Evolutionary conservation across 2,797 vertebrate species (phyloP), one percentile per base, ranked within the genome.

Genomic region (Apogon talboti): DNA sequence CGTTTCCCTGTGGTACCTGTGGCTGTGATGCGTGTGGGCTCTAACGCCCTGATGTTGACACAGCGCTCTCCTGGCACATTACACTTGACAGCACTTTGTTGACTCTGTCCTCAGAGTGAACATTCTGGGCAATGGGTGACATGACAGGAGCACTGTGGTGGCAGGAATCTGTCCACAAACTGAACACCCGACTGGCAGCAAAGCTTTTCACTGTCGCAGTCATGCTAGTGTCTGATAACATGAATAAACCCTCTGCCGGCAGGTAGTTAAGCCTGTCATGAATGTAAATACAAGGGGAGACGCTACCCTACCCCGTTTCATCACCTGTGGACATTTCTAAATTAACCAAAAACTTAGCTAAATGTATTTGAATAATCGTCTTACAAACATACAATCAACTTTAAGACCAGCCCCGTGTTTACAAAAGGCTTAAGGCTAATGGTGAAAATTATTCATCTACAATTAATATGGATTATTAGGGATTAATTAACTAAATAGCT

Each of bases 21-120:
- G 53, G 65, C 62, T 76, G 49, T 52, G 62, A 48, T 58, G 66
- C n/a, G 7, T 41, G 56, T 50, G 51, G 58, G 59, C 47, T 75
- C 42, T 30, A 55, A 65, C 13, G 11, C 33, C 61, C 66, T 38
- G 28, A 72, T 77, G 65, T 78, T 86, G 81, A 83, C 81, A 70
- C 45, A 45, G 38, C 56, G 44, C 74, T 76, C 81, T 70, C 46
- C 73, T 76, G 71, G 60, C 53, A 76, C 78, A 76, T 76, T 69
- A 72, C 70, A 78, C 68, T 61, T 38, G 50, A 74, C 7, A 35
- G 78, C 71, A 74, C 59, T 56, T 24, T 68, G 54, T 48, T 66
- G 68, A 77, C 43, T 73, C 38, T 46, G 37, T 71, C 55, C 45
- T 47, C 67, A 59, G 74, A 84, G 81, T 1, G 4, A 71, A 52